Conservation (phyloP, 2,797 vertebrate genomes). For the Oceanodroma leucorhoa region DNA sequence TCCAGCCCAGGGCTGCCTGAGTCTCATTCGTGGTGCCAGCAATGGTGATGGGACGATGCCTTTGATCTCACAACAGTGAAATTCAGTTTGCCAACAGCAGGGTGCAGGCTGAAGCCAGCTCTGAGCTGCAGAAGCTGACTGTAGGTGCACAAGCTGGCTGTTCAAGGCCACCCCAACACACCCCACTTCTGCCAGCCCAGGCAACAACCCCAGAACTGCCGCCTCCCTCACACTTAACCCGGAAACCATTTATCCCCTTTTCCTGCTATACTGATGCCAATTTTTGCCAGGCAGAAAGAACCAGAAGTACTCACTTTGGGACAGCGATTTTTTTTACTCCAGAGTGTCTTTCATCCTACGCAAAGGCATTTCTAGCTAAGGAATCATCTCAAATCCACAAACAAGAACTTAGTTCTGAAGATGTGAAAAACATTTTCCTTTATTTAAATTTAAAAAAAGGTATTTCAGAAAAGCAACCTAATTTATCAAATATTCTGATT, state of each 20-base stretch:
- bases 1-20: neutral
- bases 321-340: neutral
- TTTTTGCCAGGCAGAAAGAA: neutral
- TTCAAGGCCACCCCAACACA: neutral
- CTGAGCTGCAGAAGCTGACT: neutral
- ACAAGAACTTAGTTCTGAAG: neutral
- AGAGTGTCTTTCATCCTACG: neutral
- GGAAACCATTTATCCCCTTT: neutral
- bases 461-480: neutral
- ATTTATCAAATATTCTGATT: neutral
- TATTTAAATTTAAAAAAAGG: neutral
- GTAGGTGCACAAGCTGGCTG: neutral
- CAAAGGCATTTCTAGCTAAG: neutral
- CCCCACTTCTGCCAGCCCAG: neutral
- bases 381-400: neutral
- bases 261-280: neutral
- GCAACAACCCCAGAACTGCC: neutral
- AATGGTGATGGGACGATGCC: accelerated
- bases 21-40: accelerated
- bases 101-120: neutral
- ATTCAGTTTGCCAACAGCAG: neutral
- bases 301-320: neutral
- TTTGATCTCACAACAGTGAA: neutral
- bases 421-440: neutral
- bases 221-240: neutral